Base-by-base conservation (phyloP, 1,140 invertebrate genomes). In the Archivesica marissinica region DNA sequence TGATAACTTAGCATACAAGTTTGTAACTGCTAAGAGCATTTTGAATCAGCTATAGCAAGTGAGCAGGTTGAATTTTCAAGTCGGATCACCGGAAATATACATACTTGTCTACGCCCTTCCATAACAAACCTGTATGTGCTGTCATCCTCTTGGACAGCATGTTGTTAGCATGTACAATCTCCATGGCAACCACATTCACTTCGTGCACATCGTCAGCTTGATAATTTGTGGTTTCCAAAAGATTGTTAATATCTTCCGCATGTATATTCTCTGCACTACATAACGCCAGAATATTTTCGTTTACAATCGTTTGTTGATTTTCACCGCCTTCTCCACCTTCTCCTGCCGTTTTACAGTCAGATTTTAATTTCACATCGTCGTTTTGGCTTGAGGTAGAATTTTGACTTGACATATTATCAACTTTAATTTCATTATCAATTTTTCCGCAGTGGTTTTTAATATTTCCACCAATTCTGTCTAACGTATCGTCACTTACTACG, bases 161-260 rank as follows among this genome's bases (percentile, higher is more conserved):
- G 38, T 20, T 25, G 13, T 64, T 64, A 33, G 13, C 38, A 9
- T 33, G 28, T 17, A 64, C 15, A 0, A 23, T 59, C 11, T 61
- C 52, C 39, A 59, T 47, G 35, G 52, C 23, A 30, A 79, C 59
- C 15, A 39, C 28, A 61, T 79, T 39, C 4, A 20, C 39, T 23
- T 61, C 38, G 23, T 38, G 76, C 13, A 66, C 76, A 64, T 64
- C 44, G 47, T 79, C 76, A 79, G 39, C 76, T 66, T 64, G 35
- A 11, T 72, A 72, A 72, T 72, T 35, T 13, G 35, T 41, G 15
- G 41, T 28, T 72, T 41, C 44, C 15, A 64, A 11, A 28, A n/a
- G n/a, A n/a, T n/a, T n/a, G n/a, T n/a, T n/a, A n/a, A n/a, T n/a
- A n/a, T n/a, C n/a, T n/a, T n/a, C n/a, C n/a, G n/a, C n/a, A n/a